Base-by-base conservation (phyloP, 2,888 invertebrate species). In the Thecocarcelia acutangulata region DNA sequence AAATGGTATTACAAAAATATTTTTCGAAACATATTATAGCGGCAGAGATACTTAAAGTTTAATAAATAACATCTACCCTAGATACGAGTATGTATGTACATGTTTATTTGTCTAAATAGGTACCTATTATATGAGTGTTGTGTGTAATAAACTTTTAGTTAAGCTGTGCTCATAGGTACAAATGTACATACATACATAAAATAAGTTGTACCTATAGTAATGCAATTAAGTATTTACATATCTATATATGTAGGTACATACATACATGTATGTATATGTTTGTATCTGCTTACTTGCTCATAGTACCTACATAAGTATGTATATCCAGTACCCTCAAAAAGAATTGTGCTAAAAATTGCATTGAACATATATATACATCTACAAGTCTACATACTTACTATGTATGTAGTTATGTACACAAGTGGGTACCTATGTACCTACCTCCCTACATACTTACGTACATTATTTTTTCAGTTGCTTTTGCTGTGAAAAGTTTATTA, bases 401-500 rank as follows among this genome's bases (percentile, higher is more conserved):
- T 9, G 6, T 33, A 33, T 9, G 1, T 33, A 8, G 5, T 13
- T 46, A 15, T 46, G 17, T 15, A 15, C 46, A 17, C 5, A 46
- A 15, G 2, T 46, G 8, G 11, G 28, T 24, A 52, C 5, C 6
- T 52, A 52, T 28, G 15, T 54, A 54, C 9, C 2, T 54, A 33
- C 28, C 3, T 33, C 1, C 4, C 3, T 33, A 33, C 33, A 33
- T 33, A 33, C 28, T 4, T 28, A 33, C 8, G 8, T 8, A 33
- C 33, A 9, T 33, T 1, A 33, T 58, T 58, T 37, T 58, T n/a
- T 19, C 13, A 11, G 15, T 15, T n/a, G 24, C n/a, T 58, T 69
- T 59, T 56, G 24, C 40, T 74, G 37, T 56, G 33, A 33, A 33
- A 75, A 75, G 50, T 75, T 75, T 28, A 75, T 80, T 80, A 70